Base-by-base conservation (phyloP, 2,113 vertebrate species). In the Plestiodon gilberti region DNA sequence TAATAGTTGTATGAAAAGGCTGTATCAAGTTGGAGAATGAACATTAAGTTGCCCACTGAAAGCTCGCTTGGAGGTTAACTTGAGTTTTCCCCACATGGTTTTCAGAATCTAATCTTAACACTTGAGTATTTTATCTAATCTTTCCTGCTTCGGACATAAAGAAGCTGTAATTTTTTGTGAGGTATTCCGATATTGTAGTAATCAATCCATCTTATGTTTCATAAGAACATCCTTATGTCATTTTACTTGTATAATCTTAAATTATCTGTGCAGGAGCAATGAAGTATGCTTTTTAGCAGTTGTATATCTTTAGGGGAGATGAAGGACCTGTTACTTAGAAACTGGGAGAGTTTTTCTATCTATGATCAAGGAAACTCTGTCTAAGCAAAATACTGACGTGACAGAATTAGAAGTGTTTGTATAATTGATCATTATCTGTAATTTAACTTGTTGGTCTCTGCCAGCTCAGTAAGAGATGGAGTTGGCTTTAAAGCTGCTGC, bases 241-340 rank as follows among this genome's bases (percentile, higher is more conserved):
- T 9, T 25, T 30, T 0, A 1, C 77, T 70, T 70, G 33, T 90
- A 61, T 86, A 33, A 86, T 87, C 90, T 78, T 84, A 91, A 92
- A 85, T 92, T 94, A 91, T 94, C 87, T 69, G 91, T 83, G 84
- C 89, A 90, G 90, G 91, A 93, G 59, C 90, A 94, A 86, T 93
- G 90, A 94, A 90, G 89, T 93, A 87, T 93, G 78, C 1, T 84
- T 89, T 48, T 89, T 85, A 80, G 90, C 87, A 25, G 35, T 40
- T 64, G 22, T 77, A 78, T 86, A 86, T 90, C 94, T 94, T 93
- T 69, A 85, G 57, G 83, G 90, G 92, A 94, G 88, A 93, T 94
- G 93, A 89, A 88, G 83, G 90, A 80, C 83, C 90, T 91, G 0
- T 93, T 92, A 74, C 88, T 91, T 70, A 90, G 88, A 92, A 67